Conservation (phyloP, 2,888 invertebrate species). For the Tyria jacobaeae region DNA sequence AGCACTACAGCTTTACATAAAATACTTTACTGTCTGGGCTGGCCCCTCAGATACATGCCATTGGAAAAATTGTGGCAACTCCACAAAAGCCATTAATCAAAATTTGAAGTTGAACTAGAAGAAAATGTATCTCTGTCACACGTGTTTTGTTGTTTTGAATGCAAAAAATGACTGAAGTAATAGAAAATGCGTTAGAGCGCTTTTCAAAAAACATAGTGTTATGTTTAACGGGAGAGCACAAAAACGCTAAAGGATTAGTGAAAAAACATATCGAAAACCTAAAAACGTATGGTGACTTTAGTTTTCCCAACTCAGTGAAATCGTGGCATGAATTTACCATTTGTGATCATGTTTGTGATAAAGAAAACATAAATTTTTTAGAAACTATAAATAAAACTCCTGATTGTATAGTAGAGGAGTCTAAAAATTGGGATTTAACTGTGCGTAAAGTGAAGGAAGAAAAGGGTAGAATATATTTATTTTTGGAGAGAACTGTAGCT, state of each 20-base stretch:
- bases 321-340: slow-evolving; percentile 84
- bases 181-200: slow-evolving; percentile 58
- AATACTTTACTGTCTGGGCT: too few relatives aligned
- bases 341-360: slow-evolving; percentile 30
- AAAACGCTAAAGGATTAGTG: slow-evolving; percentile 63
- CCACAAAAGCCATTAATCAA: too few relatives aligned
- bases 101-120: too few relatives aligned
- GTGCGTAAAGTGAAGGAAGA: slow-evolving; percentile 72
- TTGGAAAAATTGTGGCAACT: too few relatives aligned
- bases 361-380: slow-evolving; percentile 55
- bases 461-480: slow-evolving; percentile 82
- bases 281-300: slow-evolving; percentile 87
- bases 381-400: slow-evolving; percentile 64
- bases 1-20: too few relatives aligned
- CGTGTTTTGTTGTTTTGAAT: slow-evolving; percentile 13
- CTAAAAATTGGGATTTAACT: slow-evolving; percentile 79
- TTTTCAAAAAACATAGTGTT: slow-evolving; percentile 60
- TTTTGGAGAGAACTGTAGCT: slow-evolving; percentile 76
- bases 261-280: slow-evolving; percentile 88
- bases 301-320: slow-evolving; percentile 86
- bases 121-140: too few relatives aligned
- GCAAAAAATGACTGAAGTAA: slow-evolving; percentile 48
- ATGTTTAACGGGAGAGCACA: slow-evolving; percentile 56
- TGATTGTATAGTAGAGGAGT: slow-evolving; percentile 70
- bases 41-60: too few relatives aligned